Evolutionary conservation across 53 echinoderm and acorn worm species (phyloP), one percentile per base, ranked within the genome.

Genomic region (Temnopleurus reevesii): DNA sequence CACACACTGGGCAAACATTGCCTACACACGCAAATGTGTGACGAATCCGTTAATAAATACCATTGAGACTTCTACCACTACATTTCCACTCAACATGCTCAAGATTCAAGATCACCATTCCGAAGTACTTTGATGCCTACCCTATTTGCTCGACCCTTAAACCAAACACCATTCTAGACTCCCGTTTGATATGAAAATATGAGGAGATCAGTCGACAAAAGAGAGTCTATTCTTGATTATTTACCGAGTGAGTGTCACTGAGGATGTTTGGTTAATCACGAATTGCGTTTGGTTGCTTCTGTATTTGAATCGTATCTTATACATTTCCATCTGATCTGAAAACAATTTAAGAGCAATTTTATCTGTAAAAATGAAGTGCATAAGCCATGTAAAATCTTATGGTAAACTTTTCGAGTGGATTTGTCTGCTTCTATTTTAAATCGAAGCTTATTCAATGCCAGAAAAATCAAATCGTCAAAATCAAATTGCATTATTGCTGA

Each of bases 111-210:
- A 38, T 38, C 71, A 38, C 71, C 13, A 36, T 19, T 71, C 43
- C 8, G 71, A 71, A 71, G 71, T 71, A 71, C 71, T 71, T 71
- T 71, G 71, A 71, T 19, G 71, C 71, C 41, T 71, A 41, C 41
- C 24, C 8, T 71, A 71, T 71, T 71, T 71, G 71, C 36, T n/a
- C 71, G 41, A n/a, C 21, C 21, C 71, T 21, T 21, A 35, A 71
- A 4, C 23, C 71, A 71, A 71, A 71, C 41, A 71, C 71, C 5
- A 21, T 41, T 41, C 41, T n/a, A 41, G 71, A 71, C 71, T 38
- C 71, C 23, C 23, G 71, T 71, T 71, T 41, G 18, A 38, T 41
- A 38, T 41, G 71, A 43, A 71, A n/a, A 21, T 38, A 38, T 71
- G 41, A n/a, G 21, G 71, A 41, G 43, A 71, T 41, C 71, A 71